Evolutionary conservation across 2,797 vertebrate genomes (phyloP), one percentile per base, ranked within the genome.

Genomic region (Ciconia nigra): DNA sequence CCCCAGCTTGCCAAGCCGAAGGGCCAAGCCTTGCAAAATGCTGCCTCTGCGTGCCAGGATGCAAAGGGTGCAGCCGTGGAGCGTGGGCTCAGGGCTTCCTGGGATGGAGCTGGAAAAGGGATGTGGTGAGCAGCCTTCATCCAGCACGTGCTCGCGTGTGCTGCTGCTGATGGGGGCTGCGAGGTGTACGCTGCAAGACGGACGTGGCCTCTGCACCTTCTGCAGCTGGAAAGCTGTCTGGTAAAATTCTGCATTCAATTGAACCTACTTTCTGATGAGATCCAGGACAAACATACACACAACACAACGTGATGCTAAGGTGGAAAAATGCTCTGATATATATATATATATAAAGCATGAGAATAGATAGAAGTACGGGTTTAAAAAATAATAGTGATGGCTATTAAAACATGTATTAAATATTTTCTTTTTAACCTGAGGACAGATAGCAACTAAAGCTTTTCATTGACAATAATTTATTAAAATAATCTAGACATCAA

Each of bases 101-200:
- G 39, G 19, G 29, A 24, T 49, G 66, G 47, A 44, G 67, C 39
- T 44, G 28, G 42, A 7, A 31, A 55, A 28, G 19, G 3, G 51
- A 18, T 13, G n/a, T 4, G 24, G 46, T n/a, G 59, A 78, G 4
- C 58, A 44, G 13, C 54, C 29, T n/a, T 54, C 66, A 11, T 4
- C 65, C 71, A 17, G 25, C n/a, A 6, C 0, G 0, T 16, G 22
- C 54, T 59, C 1, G 1, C 1, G 0, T 12, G 7, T 17, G 31
- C 67, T 73, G 73, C 49, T 44, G 72, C 49, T 35, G 78, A 18
- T 2, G 8, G 51, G 29, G 37, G 73, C 61, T 26, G 58, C 2
- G 4, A 21, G 29, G 51, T 11, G n/a, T 15, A 14, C 0, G 2
- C n/a, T 2, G 9, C 0, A 0, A 20, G 52, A 9, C 0, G 5